Conservation (phyloP, 1,140 invertebrate genomes). For the Cherax destructor region DNA sequence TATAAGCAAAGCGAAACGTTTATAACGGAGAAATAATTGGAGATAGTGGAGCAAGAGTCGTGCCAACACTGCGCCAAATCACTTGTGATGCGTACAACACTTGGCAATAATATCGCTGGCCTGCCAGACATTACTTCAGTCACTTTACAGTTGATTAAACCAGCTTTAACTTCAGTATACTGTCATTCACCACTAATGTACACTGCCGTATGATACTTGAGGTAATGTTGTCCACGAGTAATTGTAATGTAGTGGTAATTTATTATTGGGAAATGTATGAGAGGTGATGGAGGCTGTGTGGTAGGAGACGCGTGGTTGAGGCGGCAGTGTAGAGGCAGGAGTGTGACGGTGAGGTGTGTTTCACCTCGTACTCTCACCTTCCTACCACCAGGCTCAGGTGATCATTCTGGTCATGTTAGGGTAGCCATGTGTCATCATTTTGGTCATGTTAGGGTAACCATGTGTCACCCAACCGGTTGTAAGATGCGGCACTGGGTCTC, state of each 20-base stretch:
- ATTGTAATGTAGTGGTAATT: not conserved
- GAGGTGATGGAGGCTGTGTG: not conserved
- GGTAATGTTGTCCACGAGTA: not conserved
- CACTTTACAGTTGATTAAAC: not conserved
- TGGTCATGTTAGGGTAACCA: constrained; percentile 53
- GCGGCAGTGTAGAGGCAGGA: constrained; percentile 40
- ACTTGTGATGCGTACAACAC: not conserved
- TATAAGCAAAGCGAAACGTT: too few species aligned
- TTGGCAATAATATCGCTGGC: not conserved
- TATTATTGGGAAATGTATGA: not conserved
- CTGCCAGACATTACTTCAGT: not conserved
- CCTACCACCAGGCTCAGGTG: constrained; percentile 41
- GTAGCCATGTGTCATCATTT: constrained; percentile 55
- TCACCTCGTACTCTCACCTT: constrained; percentile 35
- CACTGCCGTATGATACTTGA: not conserved
- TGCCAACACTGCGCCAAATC: not conserved
- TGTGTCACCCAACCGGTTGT: constrained; percentile 58
- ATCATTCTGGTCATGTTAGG: constrained; percentile 39
- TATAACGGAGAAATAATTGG: too few species aligned
- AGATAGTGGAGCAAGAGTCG: too few species aligned
- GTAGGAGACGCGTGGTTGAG: constrained; percentile 40
- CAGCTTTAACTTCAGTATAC: not conserved
- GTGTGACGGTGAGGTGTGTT: constrained; percentile 13
- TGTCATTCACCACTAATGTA: not conserved
- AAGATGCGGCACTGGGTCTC: constrained; percentile 45